phyloP scores from a whole-genome alignment of 2,888 invertebrate species.

The Phania funesta region DNA sequence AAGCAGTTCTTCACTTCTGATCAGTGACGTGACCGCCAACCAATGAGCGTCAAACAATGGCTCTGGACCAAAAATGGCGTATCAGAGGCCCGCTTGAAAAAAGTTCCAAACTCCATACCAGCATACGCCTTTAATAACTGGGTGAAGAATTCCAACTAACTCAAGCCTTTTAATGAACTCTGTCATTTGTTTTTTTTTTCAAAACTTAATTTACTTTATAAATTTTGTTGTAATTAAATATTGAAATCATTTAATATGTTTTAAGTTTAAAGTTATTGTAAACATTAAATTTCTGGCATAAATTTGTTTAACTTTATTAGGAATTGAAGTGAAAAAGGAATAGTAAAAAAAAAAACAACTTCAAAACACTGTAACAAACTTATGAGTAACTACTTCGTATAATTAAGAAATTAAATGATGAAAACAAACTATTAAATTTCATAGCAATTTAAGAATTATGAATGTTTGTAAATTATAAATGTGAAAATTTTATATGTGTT shows the following conservation, averaged over 20 bases:
- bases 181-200: no score
- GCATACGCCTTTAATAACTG: no score
- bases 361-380: slow-evolving; percentile 66
- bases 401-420: slow-evolving; percentile 48
- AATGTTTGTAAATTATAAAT: slow-evolving; percentile 62
- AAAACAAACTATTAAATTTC: slow-evolving; percentile 21
- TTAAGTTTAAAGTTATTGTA: background rate
- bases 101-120: no score
- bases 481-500: slow-evolving; percentile 67
- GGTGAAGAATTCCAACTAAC: no score
- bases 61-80: no score
- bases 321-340: slow-evolving; percentile 3
- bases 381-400: slow-evolving; percentile 68
- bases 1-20: no score
- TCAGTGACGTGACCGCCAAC: no score
- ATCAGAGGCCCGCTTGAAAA: no score
- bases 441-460: slow-evolving; percentile 44
- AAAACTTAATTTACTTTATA: background rate
- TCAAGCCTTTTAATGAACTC: no score
- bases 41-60: no score
- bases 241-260: background rate
- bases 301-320: slow-evolving; percentile 40
- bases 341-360: background rate
- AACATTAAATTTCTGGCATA: slow-evolving; percentile 4
- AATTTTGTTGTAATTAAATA: background rate